Percentiles rank a stretch among this genome's conserved stretches.
These are phyloP conservation scores for Ctenoplectra terminalis DNA, from an alignment of 1,140 invertebrate genomes.

Conservation along the genomic window DNA sequence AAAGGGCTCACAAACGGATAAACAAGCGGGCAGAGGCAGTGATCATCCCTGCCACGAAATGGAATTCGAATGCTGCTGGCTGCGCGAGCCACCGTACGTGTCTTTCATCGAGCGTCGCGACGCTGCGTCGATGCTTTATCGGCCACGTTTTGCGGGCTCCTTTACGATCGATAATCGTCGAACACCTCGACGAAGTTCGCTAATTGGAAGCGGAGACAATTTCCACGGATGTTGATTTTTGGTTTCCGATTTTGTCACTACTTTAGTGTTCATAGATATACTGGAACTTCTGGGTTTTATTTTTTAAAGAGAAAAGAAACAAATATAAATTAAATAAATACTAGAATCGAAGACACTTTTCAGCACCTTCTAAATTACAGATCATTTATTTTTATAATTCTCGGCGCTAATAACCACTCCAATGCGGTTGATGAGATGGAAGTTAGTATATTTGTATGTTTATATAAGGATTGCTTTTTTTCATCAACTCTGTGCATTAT, in stretches of 20 bases:
- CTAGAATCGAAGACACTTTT: no score
- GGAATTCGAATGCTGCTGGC: conserved; percentile 8
- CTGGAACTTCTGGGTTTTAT: no score
- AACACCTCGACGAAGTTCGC: background rate
- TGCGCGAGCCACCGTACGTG: background rate
- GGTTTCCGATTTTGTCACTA: background rate
- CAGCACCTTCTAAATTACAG: no score
- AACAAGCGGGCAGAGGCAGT: conserved; percentile 49
- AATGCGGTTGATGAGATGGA: no score
- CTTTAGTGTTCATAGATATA: no score
- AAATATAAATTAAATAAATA: no score
- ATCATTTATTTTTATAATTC: no score
- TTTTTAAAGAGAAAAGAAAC: no score
- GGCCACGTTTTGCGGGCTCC: background rate
- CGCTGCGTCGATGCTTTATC: background rate
- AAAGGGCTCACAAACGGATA: conserved; percentile 69
- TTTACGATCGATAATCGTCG: background rate
- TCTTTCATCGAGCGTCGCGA: conserved; percentile 23
- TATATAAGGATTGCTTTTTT: no score
- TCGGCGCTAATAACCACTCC: no score
- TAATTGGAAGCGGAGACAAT: background rate
- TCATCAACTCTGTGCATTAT: no score
- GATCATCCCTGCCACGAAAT: conserved; percentile 21
- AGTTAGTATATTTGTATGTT: no score
- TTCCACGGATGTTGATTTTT: background rate